Percentiles rank a stretch among this genome's conserved stretches.
Evolutionary conservation across 2,888 invertebrate species (phyloP).

Genomic region (Drosophila aldrichi): DNA sequence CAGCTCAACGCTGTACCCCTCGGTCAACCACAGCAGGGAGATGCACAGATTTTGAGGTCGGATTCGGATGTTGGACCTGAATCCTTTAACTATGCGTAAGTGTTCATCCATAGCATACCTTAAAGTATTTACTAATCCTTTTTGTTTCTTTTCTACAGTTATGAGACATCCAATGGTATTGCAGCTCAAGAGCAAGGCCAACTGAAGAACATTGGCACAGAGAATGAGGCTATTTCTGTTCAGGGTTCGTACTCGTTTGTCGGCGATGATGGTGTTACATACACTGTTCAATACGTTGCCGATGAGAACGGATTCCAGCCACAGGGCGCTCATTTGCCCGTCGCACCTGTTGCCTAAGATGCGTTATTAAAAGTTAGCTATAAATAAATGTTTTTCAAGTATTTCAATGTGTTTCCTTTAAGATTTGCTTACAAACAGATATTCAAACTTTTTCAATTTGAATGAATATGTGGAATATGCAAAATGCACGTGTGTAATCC

Average conservation of each 20-base stretch:
- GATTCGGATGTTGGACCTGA: conserved; percentile 84
- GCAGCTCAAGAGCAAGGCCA: conserved; percentile 56
- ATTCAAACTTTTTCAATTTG: too few relatives aligned
- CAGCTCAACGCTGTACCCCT: conserved; percentile 37
- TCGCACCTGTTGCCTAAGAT: conserved; percentile 9
- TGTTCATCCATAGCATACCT: not conserved
- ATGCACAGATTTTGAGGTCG: not conserved
- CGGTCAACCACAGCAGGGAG: not conserved
- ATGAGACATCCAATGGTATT: conserved; percentile 74
- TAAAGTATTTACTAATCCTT: not conserved
- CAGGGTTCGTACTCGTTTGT: conserved; percentile 64
- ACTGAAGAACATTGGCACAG: conserved; percentile 59
- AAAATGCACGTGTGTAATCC: too few relatives aligned
- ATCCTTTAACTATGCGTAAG: conserved; percentile 85
- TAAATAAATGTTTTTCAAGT: conserved; percentile 35
- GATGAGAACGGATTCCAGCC: conserved; percentile 87
- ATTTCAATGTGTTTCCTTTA: too few relatives aligned
- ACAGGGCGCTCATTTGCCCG: conserved; percentile 76
- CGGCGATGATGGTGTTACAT: conserved; percentile 69
- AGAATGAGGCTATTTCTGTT: conserved; percentile 70
- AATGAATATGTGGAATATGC: too few relatives aligned
- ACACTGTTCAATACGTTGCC: conserved; percentile 69
- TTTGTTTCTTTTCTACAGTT: conserved; percentile 20
- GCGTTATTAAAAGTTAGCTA: conserved; percentile 17
- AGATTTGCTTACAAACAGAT: too few relatives aligned